Conservation (phyloP, 2,113 vertebrate species). For the Coryphaenoides rupestris region DNA sequence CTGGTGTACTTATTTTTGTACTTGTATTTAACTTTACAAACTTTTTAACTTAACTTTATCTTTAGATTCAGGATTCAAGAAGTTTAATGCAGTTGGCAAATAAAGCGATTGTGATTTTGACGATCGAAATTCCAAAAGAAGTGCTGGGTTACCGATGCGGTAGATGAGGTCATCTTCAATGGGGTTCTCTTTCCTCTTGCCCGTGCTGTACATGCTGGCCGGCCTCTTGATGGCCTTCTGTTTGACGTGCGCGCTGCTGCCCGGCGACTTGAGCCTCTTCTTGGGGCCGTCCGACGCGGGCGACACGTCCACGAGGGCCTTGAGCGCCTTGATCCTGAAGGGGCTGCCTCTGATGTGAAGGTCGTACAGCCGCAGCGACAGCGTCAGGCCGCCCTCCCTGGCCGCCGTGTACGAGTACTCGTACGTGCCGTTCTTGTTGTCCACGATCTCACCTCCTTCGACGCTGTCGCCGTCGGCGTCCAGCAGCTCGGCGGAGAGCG, state of each 20-base stretch:
- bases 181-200: conserved; percentile 92
- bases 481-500: conserved; percentile 84
- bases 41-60: too few relatives aligned
- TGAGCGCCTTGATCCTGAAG: conserved; percentile 87
- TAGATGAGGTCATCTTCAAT: conserved; percentile 95
- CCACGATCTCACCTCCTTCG: conserved; percentile 85
- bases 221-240: conserved; percentile 92
- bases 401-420: conserved; percentile 88
- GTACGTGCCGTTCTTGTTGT: conserved; percentile 97
- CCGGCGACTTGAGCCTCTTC: conserved; percentile 90
- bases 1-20: too few relatives aligned
- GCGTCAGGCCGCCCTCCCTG: conserved; percentile 85
- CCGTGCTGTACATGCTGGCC: conserved; percentile 94
- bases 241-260: conserved; percentile 85
- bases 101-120: too few relatives aligned
- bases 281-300: conserved; percentile 83
- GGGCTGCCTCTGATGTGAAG: conserved; percentile 96
- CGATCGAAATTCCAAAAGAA: not conserved
- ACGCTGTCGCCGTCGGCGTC: conserved; percentile 81
- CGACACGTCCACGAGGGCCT: conserved; percentile 83
- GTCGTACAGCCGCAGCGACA: conserved; percentile 87
- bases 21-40: too few relatives aligned
- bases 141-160: conserved; percentile 79
- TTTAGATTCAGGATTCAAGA: too few relatives aligned
- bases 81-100: too few relatives aligned